Base-by-base conservation (phyloP, 2,797 vertebrate genomes). In the Sebastes miniatus region DNA sequence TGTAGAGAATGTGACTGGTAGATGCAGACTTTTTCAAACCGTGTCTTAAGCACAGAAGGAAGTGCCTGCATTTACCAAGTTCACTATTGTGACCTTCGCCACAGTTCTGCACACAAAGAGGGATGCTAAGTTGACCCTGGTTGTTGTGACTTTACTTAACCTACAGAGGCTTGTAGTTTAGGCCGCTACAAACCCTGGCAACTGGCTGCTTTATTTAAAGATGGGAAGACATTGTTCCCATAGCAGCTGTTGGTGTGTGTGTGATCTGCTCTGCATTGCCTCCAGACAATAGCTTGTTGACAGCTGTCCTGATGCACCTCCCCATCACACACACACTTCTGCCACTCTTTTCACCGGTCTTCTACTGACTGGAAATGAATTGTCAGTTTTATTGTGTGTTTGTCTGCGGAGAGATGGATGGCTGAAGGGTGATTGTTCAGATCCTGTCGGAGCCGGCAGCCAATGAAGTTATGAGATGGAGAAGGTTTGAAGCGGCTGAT, bases 221-320 rank as follows among this genome's bases (percentile, higher is more conserved):
- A 85, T 73, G 89, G 81, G 56, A 70, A 83, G 69, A 50, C 82
- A 83, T 86, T 91, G 87, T 93, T 89, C 89, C 73, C 43, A 25
- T 61, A 85, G 89, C 90, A 92, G 92, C 89, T 92, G 90, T 76
- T 84, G 16, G 77, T 83, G 73, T 73, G 88, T 85, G 79, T 52
- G 25, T 36, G 31, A 25, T 66, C 14, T 34, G 90, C 58, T 85
- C 67, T 80, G 79, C 73, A 43, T 85, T 59, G 69, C 79, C 81
- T 75, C 71, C 77, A 92, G 85, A 94, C 92, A 93, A 93, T 88
- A 73, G 89, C 73, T 88, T 79, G 84, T 85, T 93, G 88, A 92
- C 87, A 85, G 90, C 87, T 88, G 88, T 83, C 71, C 71, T 73
- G 69, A 81, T 70, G 57, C 77, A 76, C 77, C 71, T 75, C 79